Evolutionary conservation across 2,797 vertebrate genomes (phyloP).

Genomic region (Bradypodion pumilum): DNA sequence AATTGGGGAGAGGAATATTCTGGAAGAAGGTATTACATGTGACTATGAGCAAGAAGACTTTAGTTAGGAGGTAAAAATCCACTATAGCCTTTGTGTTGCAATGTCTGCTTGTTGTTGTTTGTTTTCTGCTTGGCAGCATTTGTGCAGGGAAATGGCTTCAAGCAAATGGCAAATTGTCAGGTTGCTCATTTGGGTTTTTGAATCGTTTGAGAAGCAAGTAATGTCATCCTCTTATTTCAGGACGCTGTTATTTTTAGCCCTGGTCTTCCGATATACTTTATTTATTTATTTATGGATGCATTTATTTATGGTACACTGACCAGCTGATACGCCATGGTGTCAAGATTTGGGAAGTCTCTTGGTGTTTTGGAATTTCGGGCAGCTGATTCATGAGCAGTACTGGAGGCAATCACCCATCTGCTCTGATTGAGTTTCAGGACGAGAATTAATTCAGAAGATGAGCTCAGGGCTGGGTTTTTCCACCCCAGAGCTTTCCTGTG

Average conservation of each 20-base stretch:
- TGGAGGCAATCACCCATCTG: conserved; percentile 41
- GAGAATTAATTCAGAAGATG: conserved; percentile 18
- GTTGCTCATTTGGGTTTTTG: neutral
- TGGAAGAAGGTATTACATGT: neutral
- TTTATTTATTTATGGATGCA: neutral
- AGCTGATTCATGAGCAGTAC: conserved; percentile 15
- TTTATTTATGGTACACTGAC: rapidly evolving
- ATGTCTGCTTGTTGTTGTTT: neutral
- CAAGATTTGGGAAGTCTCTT: conserved; percentile 4
- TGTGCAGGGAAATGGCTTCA: neutral
- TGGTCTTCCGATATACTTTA: rapidly evolving
- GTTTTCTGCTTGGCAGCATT: neutral
- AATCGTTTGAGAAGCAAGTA: neutral
- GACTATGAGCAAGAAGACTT: neutral
- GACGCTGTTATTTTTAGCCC: neutral
- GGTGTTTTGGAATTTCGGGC: neutral
- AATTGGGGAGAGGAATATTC: neutral
- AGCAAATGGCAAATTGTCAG: neutral
- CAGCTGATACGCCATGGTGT: rapidly evolving
- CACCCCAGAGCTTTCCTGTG: neutral
- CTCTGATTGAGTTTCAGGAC: conserved; percentile 56
- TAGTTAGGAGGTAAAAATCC: neutral
- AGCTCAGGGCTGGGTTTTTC: neutral
- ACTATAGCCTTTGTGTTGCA: neutral
- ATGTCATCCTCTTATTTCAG: neutral